These are phyloP conservation scores for Siderastrea siderea DNA, from an alignment of 92 coral and sea anemone species.

Conservation along the genomic window DNA sequence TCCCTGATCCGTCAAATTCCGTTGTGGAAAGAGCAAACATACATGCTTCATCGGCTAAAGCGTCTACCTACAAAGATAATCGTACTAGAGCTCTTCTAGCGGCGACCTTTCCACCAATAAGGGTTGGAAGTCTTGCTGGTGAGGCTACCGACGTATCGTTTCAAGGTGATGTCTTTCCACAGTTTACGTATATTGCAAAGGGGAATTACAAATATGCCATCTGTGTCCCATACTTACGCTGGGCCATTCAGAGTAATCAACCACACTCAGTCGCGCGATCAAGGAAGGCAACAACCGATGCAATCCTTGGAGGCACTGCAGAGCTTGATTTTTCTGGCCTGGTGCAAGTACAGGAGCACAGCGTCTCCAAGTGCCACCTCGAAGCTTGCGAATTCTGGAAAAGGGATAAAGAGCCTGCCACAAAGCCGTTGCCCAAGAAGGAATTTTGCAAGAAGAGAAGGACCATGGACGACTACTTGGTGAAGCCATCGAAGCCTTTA, in stretches of 20 bases:
- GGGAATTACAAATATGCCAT: conserved; percentile 26
- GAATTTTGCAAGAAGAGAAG: neutral
- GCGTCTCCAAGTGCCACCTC: conserved; percentile 23
- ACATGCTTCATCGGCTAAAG: neutral
- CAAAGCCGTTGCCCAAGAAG: neutral
- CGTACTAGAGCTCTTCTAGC: conserved; percentile 12
- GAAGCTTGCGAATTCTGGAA: conserved; percentile 32
- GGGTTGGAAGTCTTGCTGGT: conserved; percentile 29
- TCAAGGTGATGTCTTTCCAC: conserved; percentile 18
- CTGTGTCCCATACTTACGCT: conserved; percentile 19
- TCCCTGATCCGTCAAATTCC: conserved; percentile 7
- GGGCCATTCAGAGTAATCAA: conserved; percentile 9
- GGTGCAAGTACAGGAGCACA: conserved; percentile 42
- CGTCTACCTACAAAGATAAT: neutral
- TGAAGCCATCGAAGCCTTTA: conserved; percentile 30
- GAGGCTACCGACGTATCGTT: neutral
- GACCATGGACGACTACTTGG: conserved; percentile 25
- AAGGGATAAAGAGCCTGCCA: neutral
- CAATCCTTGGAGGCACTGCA: conserved; percentile 43
- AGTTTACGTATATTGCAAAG: conserved; percentile 12
- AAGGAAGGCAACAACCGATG: conserved; percentile 15
- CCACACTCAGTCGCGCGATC: neutral
- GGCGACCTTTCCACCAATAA: conserved; percentile 8
- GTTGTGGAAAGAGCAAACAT: neutral
- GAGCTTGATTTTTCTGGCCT: conserved; percentile 22